Evolutionary conservation across 2,888 invertebrate species (phyloP).

Genomic region (Sphaeridia pumilis): DNA sequence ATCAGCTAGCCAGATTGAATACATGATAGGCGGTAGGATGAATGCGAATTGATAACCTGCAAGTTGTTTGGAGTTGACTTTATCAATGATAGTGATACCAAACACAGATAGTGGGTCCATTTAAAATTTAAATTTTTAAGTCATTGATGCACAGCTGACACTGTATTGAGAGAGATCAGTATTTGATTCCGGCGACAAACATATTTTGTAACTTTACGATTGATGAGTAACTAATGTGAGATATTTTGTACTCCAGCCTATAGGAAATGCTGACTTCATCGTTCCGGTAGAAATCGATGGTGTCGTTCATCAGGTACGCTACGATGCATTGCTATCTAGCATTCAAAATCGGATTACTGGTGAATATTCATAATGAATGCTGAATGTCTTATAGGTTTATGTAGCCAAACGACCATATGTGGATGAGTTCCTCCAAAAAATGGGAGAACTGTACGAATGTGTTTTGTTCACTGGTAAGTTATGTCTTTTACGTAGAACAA

Average conservation of each 20-base stretch:
- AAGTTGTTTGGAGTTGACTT: too few species aligned
- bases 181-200: not conserved
- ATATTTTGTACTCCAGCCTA: slow-evolving; percentile 56
- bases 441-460: slow-evolving; percentile 98
- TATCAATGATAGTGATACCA: too few species aligned
- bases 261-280: slow-evolving; percentile 99
- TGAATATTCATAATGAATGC: not conserved
- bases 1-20: too few species aligned
- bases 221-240: not conserved
- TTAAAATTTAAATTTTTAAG: too few species aligned
- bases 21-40: too few species aligned
- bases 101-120: too few species aligned
- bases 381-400: too few species aligned
- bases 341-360: not conserved
- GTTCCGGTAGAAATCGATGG: slow-evolving; percentile 99
- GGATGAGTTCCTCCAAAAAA: slow-evolving; percentile 93
- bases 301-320: slow-evolving; percentile 79
- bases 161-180: too few species aligned
- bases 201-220: not conserved
- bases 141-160: too few species aligned
- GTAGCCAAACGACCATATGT: slow-evolving; percentile 98
- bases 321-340: not conserved
- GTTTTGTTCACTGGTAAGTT: slow-evolving; percentile 98
- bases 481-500: slow-evolving; percentile 44
- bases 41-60: too few species aligned